Evolutionary conservation across 2,797 vertebrate genomes (phyloP), one percentile per base, ranked within the genome.

Genomic region (Varecia variegata): DNA sequence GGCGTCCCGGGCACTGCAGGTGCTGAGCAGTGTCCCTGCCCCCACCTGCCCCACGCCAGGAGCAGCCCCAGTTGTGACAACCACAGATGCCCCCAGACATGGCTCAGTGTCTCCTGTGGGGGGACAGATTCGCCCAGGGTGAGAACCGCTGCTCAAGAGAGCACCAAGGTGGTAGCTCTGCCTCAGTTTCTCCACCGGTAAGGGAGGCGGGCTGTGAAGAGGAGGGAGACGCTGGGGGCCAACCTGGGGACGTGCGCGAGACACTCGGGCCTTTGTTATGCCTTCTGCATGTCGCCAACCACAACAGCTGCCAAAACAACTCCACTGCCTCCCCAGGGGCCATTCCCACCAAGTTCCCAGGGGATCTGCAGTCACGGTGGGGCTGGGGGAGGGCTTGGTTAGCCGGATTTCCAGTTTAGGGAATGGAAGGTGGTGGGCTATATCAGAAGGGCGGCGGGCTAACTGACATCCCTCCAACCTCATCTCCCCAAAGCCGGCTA

Each of bases 311-410:
- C 60, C 40, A 5, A 23, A 58, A 43, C 86, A 71, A 25, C 32
- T 10, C 38, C 1, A 2, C 35, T 1, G 47, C 3, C 3, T 23
- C 54, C 58, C 89, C 62, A 5, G 82, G 38, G 27, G 32, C 12
- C 1, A 23, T 2, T 2, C 20, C 50, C 10, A 1, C 83, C 43
- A 25, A 3, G 7, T 21, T n/a, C 40, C 40, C 35, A 0, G 2
- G 3, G 4, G 67, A 14, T 11, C 3, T 32, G 73, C 25, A 10
- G 32, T 15, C 15, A 45, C 32, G 0, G 43, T 2, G 7, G 18
- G 35, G n/a, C 15, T 7, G 2, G 32, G 40, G 0, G 21, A 43
- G 32, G 5, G 23, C 47, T 27, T 40, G 17, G 14, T 7, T 45
- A 35, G 70, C 4, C n/a, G 40, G 15, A 38, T 17, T 3, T 4